Conservation (phyloP, 1,140 invertebrate species). For the Ylistrum balloti region DNA sequence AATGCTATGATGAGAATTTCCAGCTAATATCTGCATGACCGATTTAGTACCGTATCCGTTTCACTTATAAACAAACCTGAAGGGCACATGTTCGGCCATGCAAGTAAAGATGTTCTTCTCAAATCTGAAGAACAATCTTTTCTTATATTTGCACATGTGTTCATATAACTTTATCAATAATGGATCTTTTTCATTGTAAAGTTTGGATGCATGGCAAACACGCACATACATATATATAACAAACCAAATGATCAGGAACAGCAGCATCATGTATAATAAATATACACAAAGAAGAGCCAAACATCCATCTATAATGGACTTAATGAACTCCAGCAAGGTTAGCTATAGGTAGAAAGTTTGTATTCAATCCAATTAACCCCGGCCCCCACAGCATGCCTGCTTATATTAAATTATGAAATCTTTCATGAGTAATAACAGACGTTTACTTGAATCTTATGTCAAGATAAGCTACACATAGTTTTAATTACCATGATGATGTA, state of each 20-base stretch:
- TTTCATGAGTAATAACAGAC: constrained; percentile 4
- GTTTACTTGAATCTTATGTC: background rate
- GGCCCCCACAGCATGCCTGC: constrained; percentile 9
- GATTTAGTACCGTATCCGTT: background rate
- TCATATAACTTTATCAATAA: background rate
- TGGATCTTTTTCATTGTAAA: background rate
- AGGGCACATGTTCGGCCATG: constrained; percentile 28
- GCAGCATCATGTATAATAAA: background rate
- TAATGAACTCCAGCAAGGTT: background rate
- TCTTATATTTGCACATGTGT: background rate
- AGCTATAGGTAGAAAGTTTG: background rate
- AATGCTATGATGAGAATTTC: background rate
- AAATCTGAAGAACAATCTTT: background rate
- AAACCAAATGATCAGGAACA: background rate
- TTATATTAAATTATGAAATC: constrained; percentile 1
- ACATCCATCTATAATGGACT: background rate
- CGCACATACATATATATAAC: background rate
- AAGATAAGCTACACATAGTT: background rate
- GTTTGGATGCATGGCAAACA: background rate
- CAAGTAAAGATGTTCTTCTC: background rate
- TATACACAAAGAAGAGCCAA: background rate
- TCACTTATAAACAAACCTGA: background rate
- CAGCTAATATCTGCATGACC: background rate
- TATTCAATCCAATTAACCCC: background rate
- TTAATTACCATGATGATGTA: constrained; percentile 20